Base-by-base conservation (phyloP, 2,113 vertebrate genomes). In the Oncorhynchus keta region DNA sequence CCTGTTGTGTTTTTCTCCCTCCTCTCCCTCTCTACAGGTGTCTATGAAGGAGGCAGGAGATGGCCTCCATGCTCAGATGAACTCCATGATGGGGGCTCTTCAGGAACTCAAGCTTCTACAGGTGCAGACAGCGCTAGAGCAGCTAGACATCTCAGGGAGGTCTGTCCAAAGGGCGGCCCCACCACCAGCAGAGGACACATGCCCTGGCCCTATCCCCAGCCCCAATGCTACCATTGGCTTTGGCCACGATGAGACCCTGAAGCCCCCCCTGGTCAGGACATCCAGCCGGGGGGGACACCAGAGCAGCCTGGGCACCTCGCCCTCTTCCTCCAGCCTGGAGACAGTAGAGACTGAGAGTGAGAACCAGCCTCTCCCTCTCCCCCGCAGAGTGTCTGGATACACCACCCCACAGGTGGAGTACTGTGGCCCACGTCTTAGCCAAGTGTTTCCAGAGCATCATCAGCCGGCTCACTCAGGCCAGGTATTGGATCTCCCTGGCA, bases 51-150 rank as follows among this genome's bases (percentile, higher is more conserved):
- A 98, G 90, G 95, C 97, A 5, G 97, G 97, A 0, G 97, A 99
- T 91, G 97, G 95, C 76, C 95, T 99, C 83, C 97, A 98, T 24
- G 94, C 95, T 79, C 97, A 99, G 95, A 99, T 99, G 97, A 96
- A 95, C 89, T 95, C 93, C 83, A 98, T 99, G 97, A 99, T 99
- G 97, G 97, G 97, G 0, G 97, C 97, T 0, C 94, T 99, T 66
- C 97, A 99, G 89, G 97, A 99, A 92, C 95, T 99, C 87, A 98
- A 99, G 84, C 95, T 99, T n/a, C 96, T 99, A 13, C 97, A 98
- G 91, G 95, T 99, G 4, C 97, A 99, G 92, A 95, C 96, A 0
- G 96, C 96, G 0, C 71, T 99, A 78, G 95, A 97, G 78, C 95
- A 93, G 83, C 74, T 99, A 79, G 95, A 98, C 77, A 93, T 99